Percentiles rank a stretch among this genome's conserved stretches.
Conservation (phyloP, 2,797 vertebrate genomes). For the Syngnathus rostellatus region DNA sequence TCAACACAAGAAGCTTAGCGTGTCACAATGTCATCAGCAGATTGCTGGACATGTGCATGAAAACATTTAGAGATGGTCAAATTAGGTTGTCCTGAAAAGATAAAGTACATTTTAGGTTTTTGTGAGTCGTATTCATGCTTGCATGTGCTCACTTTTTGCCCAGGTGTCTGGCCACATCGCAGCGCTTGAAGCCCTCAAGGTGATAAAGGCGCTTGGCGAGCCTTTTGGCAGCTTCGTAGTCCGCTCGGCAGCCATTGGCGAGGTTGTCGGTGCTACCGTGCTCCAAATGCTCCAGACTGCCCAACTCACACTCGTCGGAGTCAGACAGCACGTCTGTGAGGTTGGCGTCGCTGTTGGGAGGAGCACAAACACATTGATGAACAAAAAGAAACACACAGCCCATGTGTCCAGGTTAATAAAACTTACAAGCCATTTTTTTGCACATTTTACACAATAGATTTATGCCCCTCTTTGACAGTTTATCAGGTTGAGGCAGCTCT, state of each 20-base stretch:
- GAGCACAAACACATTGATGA: conserved; percentile 16
- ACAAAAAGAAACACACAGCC: conserved; percentile 17
- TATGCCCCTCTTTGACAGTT: conserved; percentile 10
- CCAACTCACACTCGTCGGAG: conserved; percentile 85
- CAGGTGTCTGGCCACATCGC: conserved; percentile 89
- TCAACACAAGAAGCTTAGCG: too few relatives aligned
- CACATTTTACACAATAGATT: conserved; percentile 26
- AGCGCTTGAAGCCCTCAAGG: conserved; percentile 94
- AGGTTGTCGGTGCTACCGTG: conserved; percentile 83
- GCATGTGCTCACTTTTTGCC: conserved; percentile 84
- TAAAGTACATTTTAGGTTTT: background rate
- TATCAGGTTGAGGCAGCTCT: background rate
- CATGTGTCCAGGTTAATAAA: conserved; percentile 40
- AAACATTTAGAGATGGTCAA: background rate
- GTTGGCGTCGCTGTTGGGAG: conserved; percentile 76
- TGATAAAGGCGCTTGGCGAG: conserved; percentile 89
- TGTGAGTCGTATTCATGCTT: background rate
- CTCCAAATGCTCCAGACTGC: conserved; percentile 77
- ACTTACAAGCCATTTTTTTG: conserved; percentile 21
- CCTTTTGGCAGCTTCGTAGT: conserved; percentile 82
- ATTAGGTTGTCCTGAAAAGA: background rate
- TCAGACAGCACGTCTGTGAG: conserved; percentile 83
- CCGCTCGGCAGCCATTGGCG: conserved; percentile 85
- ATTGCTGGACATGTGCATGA: too few relatives aligned
- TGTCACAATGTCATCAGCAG: too few relatives aligned